Evolutionary conservation across 2,113 vertebrate species (phyloP), one percentile per base, ranked within the genome.

Genomic region (Drymodes brunneopygia): DNA sequence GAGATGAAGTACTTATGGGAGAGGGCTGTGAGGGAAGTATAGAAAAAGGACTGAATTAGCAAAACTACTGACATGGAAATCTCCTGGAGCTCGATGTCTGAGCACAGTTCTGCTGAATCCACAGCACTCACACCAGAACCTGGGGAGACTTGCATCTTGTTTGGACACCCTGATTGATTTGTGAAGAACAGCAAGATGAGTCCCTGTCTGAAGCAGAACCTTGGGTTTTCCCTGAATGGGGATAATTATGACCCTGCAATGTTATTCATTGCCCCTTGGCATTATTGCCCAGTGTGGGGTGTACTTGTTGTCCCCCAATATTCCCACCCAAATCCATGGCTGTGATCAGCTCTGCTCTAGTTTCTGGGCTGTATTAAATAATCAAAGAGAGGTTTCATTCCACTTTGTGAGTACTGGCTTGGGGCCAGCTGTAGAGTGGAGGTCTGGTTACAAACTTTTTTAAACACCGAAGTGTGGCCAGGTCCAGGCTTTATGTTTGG

Each of bases 301-400:
- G 25, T 60, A 54, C 11, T 86, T 18, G 53, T 90, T 75, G 28
- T n/a, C 35, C 44, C 11, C 11, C 53, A 38, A 35, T 90, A 81
- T 50, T 92, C 11, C 50, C 42, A 57, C 77, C 36, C 51, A 77
- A 92, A 93, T 65, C 58, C 29, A 83, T 51, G 24, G 12, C 60
- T 71, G 13, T 88, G 72, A 81, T 51, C 47, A 88, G 48, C 23
- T 73, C 51, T 65, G n/a, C 40, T 73, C 18, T 88, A 69, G 51
- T 60, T 94, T 65, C 65, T 71, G 53, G 58, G 27, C 66, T 82
- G 40, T 31, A 78, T 79, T 84, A 92, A 95, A 88, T 57, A 91
- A 62, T 70, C 85, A 85, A 82, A 88, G 72, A 96, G 83, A 72
- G 79, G 74, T 88, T 93, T 89, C n/a, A 75, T 92, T 92, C 45